These are phyloP conservation scores for Chaetura pelagica DNA, from an alignment of 2,113 vertebrate genomes.

Conservation along the genomic window DNA sequence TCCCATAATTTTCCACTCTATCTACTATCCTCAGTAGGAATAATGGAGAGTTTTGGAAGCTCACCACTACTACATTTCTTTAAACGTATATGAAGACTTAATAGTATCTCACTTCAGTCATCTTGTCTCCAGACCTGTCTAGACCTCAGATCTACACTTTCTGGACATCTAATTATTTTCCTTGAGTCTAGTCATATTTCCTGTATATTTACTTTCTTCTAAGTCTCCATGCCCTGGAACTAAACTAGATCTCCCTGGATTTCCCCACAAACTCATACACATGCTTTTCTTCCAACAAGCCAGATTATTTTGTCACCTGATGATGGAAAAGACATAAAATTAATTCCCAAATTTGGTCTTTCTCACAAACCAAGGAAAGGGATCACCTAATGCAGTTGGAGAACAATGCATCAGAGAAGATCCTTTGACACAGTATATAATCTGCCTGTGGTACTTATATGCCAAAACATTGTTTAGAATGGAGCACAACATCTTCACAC, in stretches of 20 bases:
- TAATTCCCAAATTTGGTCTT: not conserved
- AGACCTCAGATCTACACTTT: not conserved
- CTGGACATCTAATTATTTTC: not conserved
- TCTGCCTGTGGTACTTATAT: not conserved
- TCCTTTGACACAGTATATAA: not conserved
- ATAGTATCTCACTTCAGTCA: not conserved
- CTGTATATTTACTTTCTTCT: not conserved
- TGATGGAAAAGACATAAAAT: not conserved
- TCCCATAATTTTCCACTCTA: not conserved
- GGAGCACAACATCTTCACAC: not conserved
- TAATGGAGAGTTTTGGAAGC: not conserved
- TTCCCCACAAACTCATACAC: not conserved
- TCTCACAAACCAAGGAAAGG: not conserved
- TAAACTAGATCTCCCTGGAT: not conserved
- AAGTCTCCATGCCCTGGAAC: not conserved
- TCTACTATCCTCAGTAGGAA: not conserved
- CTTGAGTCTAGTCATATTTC: not conserved
- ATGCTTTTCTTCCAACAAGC: not conserved
- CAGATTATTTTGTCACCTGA: not conserved
- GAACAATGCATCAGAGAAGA: not conserved
- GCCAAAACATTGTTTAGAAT: not conserved
- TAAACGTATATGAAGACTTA: not conserved
- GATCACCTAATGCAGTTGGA: not conserved
- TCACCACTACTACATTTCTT: not conserved
- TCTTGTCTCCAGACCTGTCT: not conserved